Conservation (phyloP, 2,113 vertebrate genomes). For the Oreochromis aureus region DNA sequence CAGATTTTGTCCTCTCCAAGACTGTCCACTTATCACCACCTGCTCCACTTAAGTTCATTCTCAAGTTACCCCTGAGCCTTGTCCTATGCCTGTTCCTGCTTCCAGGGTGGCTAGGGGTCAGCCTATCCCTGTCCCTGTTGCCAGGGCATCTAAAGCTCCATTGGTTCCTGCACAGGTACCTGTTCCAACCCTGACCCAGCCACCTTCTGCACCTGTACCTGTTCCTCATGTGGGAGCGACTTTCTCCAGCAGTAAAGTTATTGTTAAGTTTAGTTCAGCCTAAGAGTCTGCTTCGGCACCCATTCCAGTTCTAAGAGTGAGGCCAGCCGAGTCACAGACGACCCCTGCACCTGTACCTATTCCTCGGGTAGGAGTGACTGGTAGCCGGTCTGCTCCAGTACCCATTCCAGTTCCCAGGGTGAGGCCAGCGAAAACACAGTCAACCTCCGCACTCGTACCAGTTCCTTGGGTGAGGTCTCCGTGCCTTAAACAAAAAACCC, state of each 20-base stretch:
- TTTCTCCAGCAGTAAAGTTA: too few species aligned
- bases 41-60: background rate
- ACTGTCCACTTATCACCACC: background rate
- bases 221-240: too few species aligned
- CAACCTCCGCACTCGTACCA: background rate
- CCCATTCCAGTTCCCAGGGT: background rate
- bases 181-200: background rate
- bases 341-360: background rate
- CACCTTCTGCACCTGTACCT: background rate
- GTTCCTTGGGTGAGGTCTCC: background rate
- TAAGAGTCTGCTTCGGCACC: too few species aligned
- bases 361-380: background rate
- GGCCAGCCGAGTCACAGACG: too few species aligned
- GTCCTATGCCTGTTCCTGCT: background rate
- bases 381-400: background rate
- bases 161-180: background rate
- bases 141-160: background rate
- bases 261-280: too few species aligned
- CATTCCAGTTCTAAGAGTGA: too few species aligned
- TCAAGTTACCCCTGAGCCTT: background rate
- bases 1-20: background rate
- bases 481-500: rapidly evolving
- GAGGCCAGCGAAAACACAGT: background rate
- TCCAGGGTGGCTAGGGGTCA: background rate
- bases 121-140: background rate